phyloP scores from a whole-genome alignment of 1,140 invertebrate species.

The Drosophila sucinea region DNA sequence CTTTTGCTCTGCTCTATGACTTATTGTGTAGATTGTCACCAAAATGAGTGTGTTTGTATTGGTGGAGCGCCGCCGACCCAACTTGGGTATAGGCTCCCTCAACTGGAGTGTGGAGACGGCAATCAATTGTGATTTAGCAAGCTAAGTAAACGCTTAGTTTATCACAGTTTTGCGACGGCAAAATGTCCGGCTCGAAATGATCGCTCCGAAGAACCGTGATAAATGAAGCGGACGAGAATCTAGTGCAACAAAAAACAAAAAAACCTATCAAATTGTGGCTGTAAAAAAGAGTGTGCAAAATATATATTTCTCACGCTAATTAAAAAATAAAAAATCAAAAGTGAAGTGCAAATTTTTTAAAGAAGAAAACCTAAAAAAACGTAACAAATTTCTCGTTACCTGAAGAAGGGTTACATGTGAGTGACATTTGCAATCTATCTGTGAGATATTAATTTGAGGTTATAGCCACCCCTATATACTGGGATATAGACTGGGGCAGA shows the following conservation, averaged over 20 bases:
- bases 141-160: slow-evolving; percentile 35
- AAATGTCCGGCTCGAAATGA: slow-evolving; percentile 27
- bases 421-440: slow-evolving; percentile 49
- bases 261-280: no score
- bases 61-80: slow-evolving; percentile 20
- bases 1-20: slow-evolving; percentile 30
- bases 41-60: slow-evolving; percentile 12
- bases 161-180: slow-evolving; percentile 46
- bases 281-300: slow-evolving; percentile 6
- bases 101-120: slow-evolving; percentile 24
- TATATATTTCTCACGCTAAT: slow-evolving; percentile 70
- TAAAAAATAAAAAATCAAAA: slow-evolving; percentile 26
- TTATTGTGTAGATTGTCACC: slow-evolving; percentile 44
- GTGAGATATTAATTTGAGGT: slow-evolving; percentile 39
- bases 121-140: slow-evolving; percentile 52
- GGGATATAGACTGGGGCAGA: slow-evolving; percentile 29
- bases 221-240: slow-evolving; percentile 12
- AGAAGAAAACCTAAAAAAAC: slow-evolving; percentile 10
- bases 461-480: slow-evolving; percentile 28
- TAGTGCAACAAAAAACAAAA: slow-evolving; percentile 1
- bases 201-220: slow-evolving; percentile 26
- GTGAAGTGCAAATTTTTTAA: slow-evolving; percentile 26
- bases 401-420: slow-evolving; percentile 50
- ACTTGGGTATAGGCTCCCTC: no score
- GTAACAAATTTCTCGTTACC: neutral